Evolutionary conservation across 2,888 invertebrate genomes (phyloP), one percentile per base, ranked within the genome.

Genomic region (Ditula angustiorana): DNA sequence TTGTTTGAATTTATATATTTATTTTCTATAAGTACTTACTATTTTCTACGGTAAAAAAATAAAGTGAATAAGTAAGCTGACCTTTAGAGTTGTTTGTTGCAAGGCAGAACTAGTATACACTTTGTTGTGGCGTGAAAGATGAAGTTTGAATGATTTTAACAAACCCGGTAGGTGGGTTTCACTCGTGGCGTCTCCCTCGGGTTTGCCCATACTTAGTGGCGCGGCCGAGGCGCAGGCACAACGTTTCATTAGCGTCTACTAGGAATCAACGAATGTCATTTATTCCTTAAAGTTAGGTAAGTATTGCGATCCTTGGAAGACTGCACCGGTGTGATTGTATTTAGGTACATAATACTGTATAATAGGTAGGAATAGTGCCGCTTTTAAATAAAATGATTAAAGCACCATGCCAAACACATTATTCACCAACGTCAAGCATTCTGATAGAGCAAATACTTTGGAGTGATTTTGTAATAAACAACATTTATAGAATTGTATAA

Each of bases 351-450:
- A 89, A 90, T 90, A 90, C 89, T 90, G 88, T 82, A 81, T 77
- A 79, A 80, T 81, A 74, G 71, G 73, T 73, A 72, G 71, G 72
- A 82, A 79, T 79, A 81, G 77, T 79, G 85, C 82, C 82, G 81
- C 83, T 84, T 83, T 83, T 74, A 86, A 87, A 86, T 80, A 80
- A 86, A 87, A 85, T 76, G 80, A 80, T 76, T 79, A 81, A 85
- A 90, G 90, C 91, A 91, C 90, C 89, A 87, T 83, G 85, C 86
- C 84, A 83, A 85, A 86, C 80, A 82, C 84, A 84, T 85, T 82
- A 81, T 79, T 79, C 83, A 82, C 79, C 81, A 74, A 76, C 53
- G 53, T 59, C 46, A 28, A 53, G 35, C 35, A 30, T 53, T n/a
- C 47, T 59, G 64, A 59, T 53, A 58, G 64, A 64, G 64, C 64